Evolutionary conservation across 2,113 vertebrate species (phyloP).

Genomic region (Heptranchias perlo): DNA sequence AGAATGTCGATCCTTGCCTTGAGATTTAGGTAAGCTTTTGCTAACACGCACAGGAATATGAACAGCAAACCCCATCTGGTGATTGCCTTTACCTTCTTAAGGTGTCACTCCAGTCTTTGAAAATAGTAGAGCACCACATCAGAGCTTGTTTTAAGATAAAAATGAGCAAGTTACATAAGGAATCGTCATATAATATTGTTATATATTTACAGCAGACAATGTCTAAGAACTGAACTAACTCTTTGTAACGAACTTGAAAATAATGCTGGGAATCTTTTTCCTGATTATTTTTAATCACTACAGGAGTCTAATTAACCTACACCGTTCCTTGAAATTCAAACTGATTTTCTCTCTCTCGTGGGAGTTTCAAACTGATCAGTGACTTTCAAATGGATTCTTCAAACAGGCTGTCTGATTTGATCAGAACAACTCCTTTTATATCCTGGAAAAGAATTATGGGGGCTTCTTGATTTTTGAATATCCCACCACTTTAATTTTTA

Average conservation of each 20-base stretch:
- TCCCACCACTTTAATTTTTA: too few species aligned
- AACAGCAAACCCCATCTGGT: not conserved
- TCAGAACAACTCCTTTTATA: not conserved
- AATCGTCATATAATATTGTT: not conserved
- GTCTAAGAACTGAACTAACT: not conserved
- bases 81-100: too few species aligned
- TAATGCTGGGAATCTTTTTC: not conserved
- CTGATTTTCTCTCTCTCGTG: not conserved
- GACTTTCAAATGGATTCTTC: not conserved
- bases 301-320: not conserved
- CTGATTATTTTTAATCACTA: not conserved
- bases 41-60: not conserved
- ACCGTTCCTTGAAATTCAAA: not conserved
- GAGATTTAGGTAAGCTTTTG: not conserved
- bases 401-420: not conserved
- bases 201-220: not conserved
- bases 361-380: not conserved
- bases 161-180: not conserved
- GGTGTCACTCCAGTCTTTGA: not conserved
- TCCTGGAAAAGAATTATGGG: not conserved
- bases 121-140: not conserved
- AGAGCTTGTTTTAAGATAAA: not conserved
- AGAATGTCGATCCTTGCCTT: not conserved
- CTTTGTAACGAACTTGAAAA: not conserved
- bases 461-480: not conserved